phyloP scores from a whole-genome alignment of 1,140 invertebrate genomes.

The Popillia japonica region DNA sequence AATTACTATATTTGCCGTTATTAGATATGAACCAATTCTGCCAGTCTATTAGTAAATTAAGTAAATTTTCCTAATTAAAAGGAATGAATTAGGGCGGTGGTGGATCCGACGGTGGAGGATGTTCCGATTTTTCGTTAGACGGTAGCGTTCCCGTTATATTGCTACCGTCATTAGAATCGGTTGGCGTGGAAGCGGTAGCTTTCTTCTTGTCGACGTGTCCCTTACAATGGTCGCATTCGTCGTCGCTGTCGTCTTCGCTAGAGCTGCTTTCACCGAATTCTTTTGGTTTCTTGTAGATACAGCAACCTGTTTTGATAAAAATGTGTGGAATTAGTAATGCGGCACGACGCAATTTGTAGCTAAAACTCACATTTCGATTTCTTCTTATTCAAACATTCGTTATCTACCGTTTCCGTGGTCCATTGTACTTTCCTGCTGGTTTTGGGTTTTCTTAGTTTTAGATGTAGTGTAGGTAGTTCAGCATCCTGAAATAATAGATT shows the following conservation, averaged over 20 bases:
- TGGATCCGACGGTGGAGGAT: conserved; percentile 10
- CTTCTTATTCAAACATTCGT: conserved; percentile 91
- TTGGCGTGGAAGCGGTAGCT: conserved; percentile 45
- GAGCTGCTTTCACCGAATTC: conserved; percentile 85
- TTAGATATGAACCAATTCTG: conserved; percentile 17
- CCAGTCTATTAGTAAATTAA: conserved; percentile 9
- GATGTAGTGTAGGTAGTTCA: conserved; percentile 72
- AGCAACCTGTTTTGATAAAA: conserved; percentile 81
- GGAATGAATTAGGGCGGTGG: not conserved
- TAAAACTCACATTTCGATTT: conserved; percentile 88
- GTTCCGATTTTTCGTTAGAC: not conserved
- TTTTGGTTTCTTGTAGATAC: conserved; percentile 85
- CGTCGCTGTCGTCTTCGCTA: conserved; percentile 74
- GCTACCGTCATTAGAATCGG: not conserved
- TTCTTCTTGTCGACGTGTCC: conserved; percentile 80
- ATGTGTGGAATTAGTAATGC: not conserved
- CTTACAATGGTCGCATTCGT: conserved; percentile 87
- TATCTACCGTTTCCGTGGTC: conserved; percentile 88
- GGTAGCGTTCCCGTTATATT: not conserved
- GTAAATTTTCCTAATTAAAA: not conserved
- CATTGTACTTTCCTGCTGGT: conserved; percentile 84
- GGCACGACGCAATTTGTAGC: not conserved
- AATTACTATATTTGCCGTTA: conserved; percentile 1
- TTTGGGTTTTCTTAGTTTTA: conserved; percentile 78
- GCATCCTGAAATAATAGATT: conserved; percentile 47